phyloP scores from a whole-genome alignment of 2,797 vertebrate genomes.

The Platyrinchus mystaceus region DNA sequence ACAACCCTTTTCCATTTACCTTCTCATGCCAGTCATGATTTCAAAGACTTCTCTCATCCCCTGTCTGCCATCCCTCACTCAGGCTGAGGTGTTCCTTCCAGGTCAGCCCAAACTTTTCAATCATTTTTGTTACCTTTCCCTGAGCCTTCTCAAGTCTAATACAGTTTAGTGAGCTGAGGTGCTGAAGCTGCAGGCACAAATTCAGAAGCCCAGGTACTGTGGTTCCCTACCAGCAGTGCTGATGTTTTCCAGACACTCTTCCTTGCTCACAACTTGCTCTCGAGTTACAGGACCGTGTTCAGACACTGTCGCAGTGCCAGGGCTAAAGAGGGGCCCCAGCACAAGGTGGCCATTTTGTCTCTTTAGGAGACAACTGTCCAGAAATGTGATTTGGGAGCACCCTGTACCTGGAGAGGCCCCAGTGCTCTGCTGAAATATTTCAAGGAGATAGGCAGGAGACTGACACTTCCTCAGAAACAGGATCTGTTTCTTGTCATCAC shows the following conservation, averaged over 20 bases:
- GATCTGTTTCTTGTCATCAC: background rate
- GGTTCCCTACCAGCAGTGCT: accelerated
- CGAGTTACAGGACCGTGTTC: background rate
- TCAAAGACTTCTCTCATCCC: background rate
- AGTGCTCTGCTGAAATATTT: background rate
- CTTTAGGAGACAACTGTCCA: background rate
- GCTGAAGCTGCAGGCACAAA: background rate
- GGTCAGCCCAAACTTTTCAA: background rate
- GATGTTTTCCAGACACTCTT: background rate
- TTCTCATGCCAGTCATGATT: background rate
- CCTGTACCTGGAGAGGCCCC: background rate
- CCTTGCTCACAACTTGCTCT: background rate
- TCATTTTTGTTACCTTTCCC: background rate
- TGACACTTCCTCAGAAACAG: background rate
- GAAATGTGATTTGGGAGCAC: background rate
- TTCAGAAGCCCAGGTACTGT: background rate
- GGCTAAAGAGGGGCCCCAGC: background rate
- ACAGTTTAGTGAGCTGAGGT: background rate
- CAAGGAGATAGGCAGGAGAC: background rate
- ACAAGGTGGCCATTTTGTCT: background rate
- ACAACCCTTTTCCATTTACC: background rate
- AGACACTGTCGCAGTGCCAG: background rate
- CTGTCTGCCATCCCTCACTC: background rate
- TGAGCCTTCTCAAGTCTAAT: background rate
- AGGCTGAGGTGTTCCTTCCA: background rate